Conservation (phyloP, 2,797 vertebrate species). For the Etheostoma perlongum region DNA sequence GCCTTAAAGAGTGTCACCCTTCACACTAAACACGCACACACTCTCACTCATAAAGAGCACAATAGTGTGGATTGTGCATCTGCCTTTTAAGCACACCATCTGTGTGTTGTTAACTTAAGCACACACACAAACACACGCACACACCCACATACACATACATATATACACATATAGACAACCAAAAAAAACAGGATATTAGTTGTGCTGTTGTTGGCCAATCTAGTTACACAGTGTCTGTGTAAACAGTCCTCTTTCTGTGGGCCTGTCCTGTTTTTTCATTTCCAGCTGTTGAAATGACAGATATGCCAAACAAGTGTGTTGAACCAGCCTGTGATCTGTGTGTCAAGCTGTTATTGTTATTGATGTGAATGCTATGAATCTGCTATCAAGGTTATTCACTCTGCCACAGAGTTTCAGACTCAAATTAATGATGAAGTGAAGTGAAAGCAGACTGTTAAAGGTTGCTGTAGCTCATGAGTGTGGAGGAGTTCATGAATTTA, state of each 20-base stretch:
- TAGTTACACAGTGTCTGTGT: slow-evolving; percentile 51
- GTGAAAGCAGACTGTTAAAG: slow-evolving; percentile 27
- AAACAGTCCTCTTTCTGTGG: slow-evolving; percentile 59
- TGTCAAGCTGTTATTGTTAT: slow-evolving; percentile 55
- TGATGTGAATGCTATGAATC: slow-evolving; percentile 40
- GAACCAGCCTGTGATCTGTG: slow-evolving; percentile 50
- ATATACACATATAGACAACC: slow-evolving; percentile 41
- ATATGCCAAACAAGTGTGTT: slow-evolving; percentile 56
- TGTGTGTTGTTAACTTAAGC: slow-evolving; percentile 68
- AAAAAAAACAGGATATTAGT: slow-evolving; percentile 72
- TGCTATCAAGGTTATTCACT: slow-evolving; percentile 5
- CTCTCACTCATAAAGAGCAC: slow-evolving; percentile 55
- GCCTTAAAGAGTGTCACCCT: slow-evolving; percentile 63
- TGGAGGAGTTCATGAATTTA: slow-evolving; percentile 9
- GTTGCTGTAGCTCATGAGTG: not conserved
- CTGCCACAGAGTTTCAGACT: slow-evolving; percentile 10
- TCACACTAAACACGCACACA: slow-evolving; percentile 58
- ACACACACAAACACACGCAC: slow-evolving; percentile 2
- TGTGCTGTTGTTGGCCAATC: slow-evolving; percentile 51
- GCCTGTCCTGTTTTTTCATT: slow-evolving; percentile 48
- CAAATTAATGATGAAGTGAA: slow-evolving; percentile 30
- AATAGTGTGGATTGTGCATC: slow-evolving; percentile 77
- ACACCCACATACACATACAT: slow-evolving; percentile 26
- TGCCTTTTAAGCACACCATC: slow-evolving; percentile 74
- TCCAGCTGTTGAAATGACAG: slow-evolving; percentile 73